phyloP scores from a whole-genome alignment of 1,140 invertebrate species.

The Drosophila nasuta region DNA sequence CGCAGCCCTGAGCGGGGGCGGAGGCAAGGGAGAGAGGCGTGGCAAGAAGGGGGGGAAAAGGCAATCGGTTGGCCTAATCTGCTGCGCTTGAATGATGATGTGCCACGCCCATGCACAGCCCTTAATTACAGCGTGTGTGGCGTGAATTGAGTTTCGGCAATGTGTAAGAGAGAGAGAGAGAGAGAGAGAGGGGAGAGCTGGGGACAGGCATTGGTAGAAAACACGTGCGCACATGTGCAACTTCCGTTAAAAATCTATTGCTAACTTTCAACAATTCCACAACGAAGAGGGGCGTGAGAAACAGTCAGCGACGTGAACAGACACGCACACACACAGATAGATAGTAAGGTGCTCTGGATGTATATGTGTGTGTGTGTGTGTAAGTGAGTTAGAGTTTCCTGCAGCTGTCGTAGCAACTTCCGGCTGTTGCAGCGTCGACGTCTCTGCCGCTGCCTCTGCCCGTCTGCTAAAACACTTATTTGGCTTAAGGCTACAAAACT shows the following conservation, averaged over 20 bases:
- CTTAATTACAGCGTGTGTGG: slow-evolving; percentile 77
- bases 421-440: slow-evolving; percentile 60
- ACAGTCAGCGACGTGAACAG: slow-evolving; percentile 12
- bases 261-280: slow-evolving; percentile 80
- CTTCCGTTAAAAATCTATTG: slow-evolving; percentile 83
- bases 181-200: background rate
- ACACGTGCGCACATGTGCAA: slow-evolving; percentile 83
- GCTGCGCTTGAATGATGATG: slow-evolving; percentile 81
- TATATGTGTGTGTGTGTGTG: slow-evolving; percentile 62
- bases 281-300: slow-evolving; percentile 15
- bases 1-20: slow-evolving; percentile 48
- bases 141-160: slow-evolving; percentile 38
- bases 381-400: slow-evolving; percentile 82
- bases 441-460: slow-evolving; percentile 2
- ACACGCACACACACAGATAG: slow-evolving; percentile 28
- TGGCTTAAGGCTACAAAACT: slow-evolving; percentile 80
- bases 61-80: slow-evolving; percentile 76
- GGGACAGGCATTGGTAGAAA: slow-evolving; percentile 36
- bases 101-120: slow-evolving; percentile 69
- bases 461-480: slow-evolving; percentile 77
- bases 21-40: slow-evolving; percentile 1
- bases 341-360: slow-evolving; percentile 47
- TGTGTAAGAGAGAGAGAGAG: slow-evolving; percentile 12
- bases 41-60: slow-evolving; percentile 18
- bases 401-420: slow-evolving; percentile 81